These are phyloP conservation scores for Ophioninae sp. DNA, from an alignment of 2,888 invertebrate species.

Conservation along the genomic window DNA sequence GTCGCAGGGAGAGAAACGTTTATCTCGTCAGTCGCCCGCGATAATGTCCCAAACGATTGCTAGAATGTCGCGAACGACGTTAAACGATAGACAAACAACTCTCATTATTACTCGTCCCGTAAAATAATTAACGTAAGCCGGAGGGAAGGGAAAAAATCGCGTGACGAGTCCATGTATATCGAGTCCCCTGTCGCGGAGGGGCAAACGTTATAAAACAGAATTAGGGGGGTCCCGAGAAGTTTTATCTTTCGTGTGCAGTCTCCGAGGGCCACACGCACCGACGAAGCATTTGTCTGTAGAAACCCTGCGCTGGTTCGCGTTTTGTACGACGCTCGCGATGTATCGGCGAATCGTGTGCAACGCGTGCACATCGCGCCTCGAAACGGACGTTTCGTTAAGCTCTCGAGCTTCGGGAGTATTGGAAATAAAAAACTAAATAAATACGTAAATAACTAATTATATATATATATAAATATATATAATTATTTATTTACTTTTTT, in stretches of 20 bases:
- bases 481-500: no score
- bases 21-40: conserved; percentile 50
- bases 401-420: no score
- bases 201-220: not conserved
- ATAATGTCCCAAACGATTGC: conserved; percentile 32
- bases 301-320: not conserved
- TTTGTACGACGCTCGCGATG: not conserved
- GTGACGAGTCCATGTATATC: not conserved
- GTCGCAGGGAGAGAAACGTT: conserved; percentile 51
- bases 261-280: conserved; percentile 11
- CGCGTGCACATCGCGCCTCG: not conserved
- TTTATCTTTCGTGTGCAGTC: conserved; percentile 28
- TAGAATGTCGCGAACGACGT: not conserved
- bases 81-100: not conserved
- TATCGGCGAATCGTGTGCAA: not conserved
- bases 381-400: no score
- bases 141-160: not conserved
- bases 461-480: no score
- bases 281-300: not conserved
- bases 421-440: no score
- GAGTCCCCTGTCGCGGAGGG: not conserved
- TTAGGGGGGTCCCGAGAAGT: not conserved
- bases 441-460: no score
- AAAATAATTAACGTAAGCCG: not conserved
- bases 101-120: not conserved